A percentile compares a stretch with the other conserved stretches of the same genome.
phyloP scores from a whole-genome alignment of 64 coral and sea anemone species.

The Montipora efflorescens region DNA sequence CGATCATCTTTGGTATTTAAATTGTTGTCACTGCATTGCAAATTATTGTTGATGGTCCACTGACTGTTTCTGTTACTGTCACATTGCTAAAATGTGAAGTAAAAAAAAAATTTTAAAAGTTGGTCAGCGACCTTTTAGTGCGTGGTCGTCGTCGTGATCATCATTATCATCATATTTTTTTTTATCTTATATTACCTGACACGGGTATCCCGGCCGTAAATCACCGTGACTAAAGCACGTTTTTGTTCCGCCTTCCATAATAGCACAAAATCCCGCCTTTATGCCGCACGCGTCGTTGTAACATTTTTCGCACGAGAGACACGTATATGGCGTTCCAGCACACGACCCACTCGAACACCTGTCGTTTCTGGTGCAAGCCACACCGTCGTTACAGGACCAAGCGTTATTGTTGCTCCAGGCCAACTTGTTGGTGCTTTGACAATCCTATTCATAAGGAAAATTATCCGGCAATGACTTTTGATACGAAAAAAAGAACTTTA shows the following conservation, averaged over 20 bases:
- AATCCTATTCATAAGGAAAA: neutral
- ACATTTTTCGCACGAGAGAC: constrained; percentile 68
- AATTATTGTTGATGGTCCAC: constrained; percentile 74
- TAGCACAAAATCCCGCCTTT: constrained; percentile 73
- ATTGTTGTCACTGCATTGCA: constrained; percentile 82
- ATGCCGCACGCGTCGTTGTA: constrained; percentile 65
- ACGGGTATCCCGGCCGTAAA: constrained; percentile 74
- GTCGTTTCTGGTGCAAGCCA: constrained; percentile 69
- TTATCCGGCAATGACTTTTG: too few species aligned
- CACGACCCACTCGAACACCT: constrained; percentile 50
- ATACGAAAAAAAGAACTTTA: neutral
- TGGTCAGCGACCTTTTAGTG: too few species aligned
- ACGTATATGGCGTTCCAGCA: constrained; percentile 70
- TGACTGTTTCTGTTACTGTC: constrained; percentile 45
- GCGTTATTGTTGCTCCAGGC: constrained; percentile 73
- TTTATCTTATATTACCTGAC: constrained; percentile 51
- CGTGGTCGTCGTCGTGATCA: too few species aligned
- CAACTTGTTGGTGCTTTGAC: constrained; percentile 38
- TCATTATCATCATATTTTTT: too few species aligned
- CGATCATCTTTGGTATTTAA: constrained; percentile 83
- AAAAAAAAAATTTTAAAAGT: too few species aligned
- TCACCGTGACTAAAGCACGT: constrained; percentile 63
- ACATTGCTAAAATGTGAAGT: constrained; percentile 45
- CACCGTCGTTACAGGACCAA: constrained; percentile 57
- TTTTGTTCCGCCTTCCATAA: constrained; percentile 30